phyloP scores from a whole-genome alignment of 2,888 invertebrate genomes.

The Camptogramma bilineatum region DNA sequence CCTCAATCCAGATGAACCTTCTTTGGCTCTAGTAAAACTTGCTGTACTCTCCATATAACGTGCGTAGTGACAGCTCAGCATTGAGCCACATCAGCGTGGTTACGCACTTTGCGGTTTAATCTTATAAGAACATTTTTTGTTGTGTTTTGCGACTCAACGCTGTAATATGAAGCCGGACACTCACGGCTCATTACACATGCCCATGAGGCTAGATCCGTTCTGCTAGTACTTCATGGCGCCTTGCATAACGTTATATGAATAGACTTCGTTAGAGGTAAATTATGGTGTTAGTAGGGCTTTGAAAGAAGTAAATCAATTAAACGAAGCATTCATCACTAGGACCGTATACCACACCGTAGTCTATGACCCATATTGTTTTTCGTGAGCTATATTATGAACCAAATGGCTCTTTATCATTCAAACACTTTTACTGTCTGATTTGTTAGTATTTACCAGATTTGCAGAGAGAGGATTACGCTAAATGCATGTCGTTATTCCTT shows the following conservation, averaged over 20 bases:
- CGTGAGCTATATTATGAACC: too few species aligned
- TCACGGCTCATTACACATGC: conserved; percentile 3
- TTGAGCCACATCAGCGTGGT: not conserved
- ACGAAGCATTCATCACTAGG: not conserved
- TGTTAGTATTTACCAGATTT: too few species aligned
- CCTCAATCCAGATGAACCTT: too few species aligned
- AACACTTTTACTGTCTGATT: too few species aligned
- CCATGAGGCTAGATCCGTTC: conserved; percentile 5
- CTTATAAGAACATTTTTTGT: not conserved
- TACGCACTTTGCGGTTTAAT: not conserved
- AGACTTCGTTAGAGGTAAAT: conserved; percentile 28
- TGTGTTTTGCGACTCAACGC: not conserved
- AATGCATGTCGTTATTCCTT: too few species aligned
- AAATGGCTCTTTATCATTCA: too few species aligned
- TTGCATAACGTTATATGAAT: conserved; percentile 31
- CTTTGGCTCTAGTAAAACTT: too few species aligned
- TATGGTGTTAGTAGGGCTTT: not conserved
- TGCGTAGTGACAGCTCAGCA: not conserved
- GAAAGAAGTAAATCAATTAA: too few species aligned
- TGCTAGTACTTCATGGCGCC: not conserved
- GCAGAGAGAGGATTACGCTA: too few species aligned
- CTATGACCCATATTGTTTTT: too few species aligned
- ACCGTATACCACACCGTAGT: not conserved
- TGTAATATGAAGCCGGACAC: not conserved
- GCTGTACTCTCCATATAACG: too few species aligned